Base-by-base conservation (phyloP, 2,888 invertebrate genomes). In the Pteria penguin region DNA sequence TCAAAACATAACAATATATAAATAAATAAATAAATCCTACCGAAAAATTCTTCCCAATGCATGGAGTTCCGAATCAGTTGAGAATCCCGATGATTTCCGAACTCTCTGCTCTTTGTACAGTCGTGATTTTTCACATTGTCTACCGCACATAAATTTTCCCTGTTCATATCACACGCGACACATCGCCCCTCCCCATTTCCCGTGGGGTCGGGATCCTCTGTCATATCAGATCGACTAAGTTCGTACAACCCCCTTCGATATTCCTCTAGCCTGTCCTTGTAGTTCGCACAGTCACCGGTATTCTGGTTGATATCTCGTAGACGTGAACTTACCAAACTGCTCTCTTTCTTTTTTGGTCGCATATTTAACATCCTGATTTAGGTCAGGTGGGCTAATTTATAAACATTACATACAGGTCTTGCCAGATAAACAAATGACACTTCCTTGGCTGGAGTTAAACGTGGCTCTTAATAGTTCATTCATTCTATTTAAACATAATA, bases 21-120 rank as follows among this genome's bases (percentile, higher is more conserved):
- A n/a, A n/a, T n/a, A n/a, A n/a, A 45, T 8, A 14, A 45, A 8
- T 45, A 18, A 45, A 45, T 45, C 45, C 45, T 82, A 82, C 83
- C 82, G 68, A 83, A 83, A 58, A 83, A 83, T 65, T 83, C 83
- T 32, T 83, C 83, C 83, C 83, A 83, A 63, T 79, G 79, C 63
- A 83, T 66, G 1, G 83, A 83, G 68, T 79, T 72, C 24, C 83
- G 63, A 32, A 75, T 69, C 14, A 66, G 5, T 27, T 76, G 36
- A 29, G 63, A 33, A 52, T 71, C 61, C 24, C 52, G 45, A 18
- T 14, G n/a, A n/a, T n/a, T n/a, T n/a, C n/a, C n/a, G n/a, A n/a
- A n/a, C n/a, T n/a, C n/a, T n/a, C n/a, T n/a, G n/a, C n/a, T 8
- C 45, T 18, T 45, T 18, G 45, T 8, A 45, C 45, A 45, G 1